phyloP scores from a whole-genome alignment of 2,888 invertebrate species.

The Linnaemya vulpina region DNA sequence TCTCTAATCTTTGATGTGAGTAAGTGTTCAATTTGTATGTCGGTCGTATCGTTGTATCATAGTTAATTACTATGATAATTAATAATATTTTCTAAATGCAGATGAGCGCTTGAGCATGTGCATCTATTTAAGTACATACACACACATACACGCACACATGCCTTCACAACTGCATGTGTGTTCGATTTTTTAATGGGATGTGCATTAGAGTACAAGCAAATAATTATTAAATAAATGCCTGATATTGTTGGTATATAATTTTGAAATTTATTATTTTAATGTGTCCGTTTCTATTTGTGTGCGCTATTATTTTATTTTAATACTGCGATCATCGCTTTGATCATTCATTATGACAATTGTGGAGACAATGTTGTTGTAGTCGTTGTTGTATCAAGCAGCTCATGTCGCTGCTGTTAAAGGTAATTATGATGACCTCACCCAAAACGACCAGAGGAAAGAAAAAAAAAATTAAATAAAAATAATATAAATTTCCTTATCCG shows the following conservation, averaged over 20 bases:
- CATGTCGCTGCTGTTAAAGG: slow-evolving; percentile 37
- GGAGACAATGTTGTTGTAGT: slow-evolving; percentile 18
- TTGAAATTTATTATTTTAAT: slow-evolving; percentile 46
- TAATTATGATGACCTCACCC: slow-evolving; percentile 79
- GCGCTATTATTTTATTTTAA: slow-evolving; percentile 20
- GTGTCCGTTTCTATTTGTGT: background rate
- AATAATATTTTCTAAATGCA: slow-evolving; percentile 50
- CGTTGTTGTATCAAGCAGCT: background rate
- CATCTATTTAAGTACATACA: background rate
- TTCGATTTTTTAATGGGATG: background rate
- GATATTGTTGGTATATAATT: slow-evolving; percentile 39
- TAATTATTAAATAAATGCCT: slow-evolving; percentile 57
- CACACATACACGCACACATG: background rate
- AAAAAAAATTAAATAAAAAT: slow-evolving; percentile 16
- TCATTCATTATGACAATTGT: slow-evolving; percentile 42
- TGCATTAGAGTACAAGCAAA: slow-evolving; percentile 24
- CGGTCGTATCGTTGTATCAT: slow-evolving; percentile 50
- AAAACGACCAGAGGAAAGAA: slow-evolving; percentile 64
- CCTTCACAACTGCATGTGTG: background rate
- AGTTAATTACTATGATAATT: slow-evolving; percentile 68
- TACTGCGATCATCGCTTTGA: background rate
- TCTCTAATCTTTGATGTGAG: slow-evolving; percentile 35
- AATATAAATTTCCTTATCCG: slow-evolving; percentile 61
- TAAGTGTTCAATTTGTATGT: slow-evolving; percentile 44
- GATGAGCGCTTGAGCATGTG: slow-evolving; percentile 28